Conservation (phyloP, 1,140 invertebrate species). For the Drosophila willistoni region DNA sequence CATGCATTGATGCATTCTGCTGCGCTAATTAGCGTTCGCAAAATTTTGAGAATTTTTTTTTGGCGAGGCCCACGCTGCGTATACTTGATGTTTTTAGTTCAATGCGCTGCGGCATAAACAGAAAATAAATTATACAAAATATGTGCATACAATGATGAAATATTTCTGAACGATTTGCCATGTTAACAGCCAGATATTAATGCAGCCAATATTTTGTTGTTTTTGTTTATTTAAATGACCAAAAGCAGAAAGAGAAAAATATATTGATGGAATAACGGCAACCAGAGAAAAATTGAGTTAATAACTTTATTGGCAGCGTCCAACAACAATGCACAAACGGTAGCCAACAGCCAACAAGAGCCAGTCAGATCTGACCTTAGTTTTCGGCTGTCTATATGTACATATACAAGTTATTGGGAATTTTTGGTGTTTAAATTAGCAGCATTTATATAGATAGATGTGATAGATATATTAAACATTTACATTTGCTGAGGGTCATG, state of each 20-base stretch:
- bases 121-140: conserved; percentile 13
- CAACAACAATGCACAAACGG: conserved; percentile 44
- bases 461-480: conserved; percentile 26
- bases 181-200: conserved; percentile 41
- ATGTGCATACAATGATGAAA: conserved; percentile 35
- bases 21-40: conserved; percentile 30
- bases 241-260: conserved; percentile 23
- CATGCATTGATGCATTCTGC: conserved; percentile 13
- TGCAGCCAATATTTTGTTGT: conserved; percentile 23
- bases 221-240: conserved; percentile 71
- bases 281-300: conserved; percentile 64
- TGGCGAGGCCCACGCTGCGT: conserved; percentile 51
- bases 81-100: conserved; percentile 53
- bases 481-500: conserved; percentile 56
- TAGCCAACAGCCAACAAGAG: conserved; percentile 6
- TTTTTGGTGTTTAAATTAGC: conserved; percentile 68
- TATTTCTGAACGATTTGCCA: conserved; percentile 50
- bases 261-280: conserved; percentile 62
- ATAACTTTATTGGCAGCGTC: conserved; percentile 55
- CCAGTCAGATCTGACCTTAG: conserved; percentile 16
- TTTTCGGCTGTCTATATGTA: conserved; percentile 26
- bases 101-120: conserved; percentile 18
- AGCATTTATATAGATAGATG: conserved; percentile 44
- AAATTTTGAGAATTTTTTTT: conserved; percentile 36
- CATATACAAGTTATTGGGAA: conserved; percentile 41